These are phyloP conservation scores for Acrocephalus kingi DNA, from an alignment of 2,113 vertebrate species.

Conservation along the genomic window DNA sequence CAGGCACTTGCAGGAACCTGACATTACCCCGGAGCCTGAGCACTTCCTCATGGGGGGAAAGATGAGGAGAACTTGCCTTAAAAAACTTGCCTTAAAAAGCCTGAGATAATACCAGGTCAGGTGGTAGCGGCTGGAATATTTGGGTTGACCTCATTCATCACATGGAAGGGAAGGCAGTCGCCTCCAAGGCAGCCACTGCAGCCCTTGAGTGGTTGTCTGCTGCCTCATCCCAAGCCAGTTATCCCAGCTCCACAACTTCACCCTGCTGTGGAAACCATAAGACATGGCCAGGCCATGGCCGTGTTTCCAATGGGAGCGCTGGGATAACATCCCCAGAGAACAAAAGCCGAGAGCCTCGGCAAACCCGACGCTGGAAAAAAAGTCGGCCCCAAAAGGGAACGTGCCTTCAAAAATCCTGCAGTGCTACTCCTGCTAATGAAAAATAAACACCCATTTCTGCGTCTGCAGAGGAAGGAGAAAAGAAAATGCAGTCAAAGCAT, in stretches of 20 bases:
- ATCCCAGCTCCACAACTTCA: not conserved
- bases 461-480: not conserved
- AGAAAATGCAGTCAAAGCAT: not conserved
- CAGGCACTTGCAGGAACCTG: not conserved
- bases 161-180: not conserved
- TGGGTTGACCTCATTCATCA: not conserved
- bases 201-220: not conserved
- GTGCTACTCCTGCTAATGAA: not conserved
- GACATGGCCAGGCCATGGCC: not conserved
- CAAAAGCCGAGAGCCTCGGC: not conserved
- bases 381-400: not conserved
- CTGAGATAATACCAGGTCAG: not conserved
- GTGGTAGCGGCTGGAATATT: not conserved
- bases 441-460: conserved; percentile 34
- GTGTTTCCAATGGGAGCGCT: not conserved
- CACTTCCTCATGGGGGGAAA: not conserved
- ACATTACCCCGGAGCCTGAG: not conserved
- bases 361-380: not conserved
- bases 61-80: not conserved
- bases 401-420: not conserved
- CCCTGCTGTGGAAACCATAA: not conserved
- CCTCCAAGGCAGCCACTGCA: not conserved
- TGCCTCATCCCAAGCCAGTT: not conserved
- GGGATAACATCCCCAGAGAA: not conserved
- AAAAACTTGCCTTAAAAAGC: not conserved